These are phyloP conservation scores for Hirtodrosophila cameraria DNA, from an alignment of 2,888 invertebrate genomes.

Conservation along the genomic window DNA sequence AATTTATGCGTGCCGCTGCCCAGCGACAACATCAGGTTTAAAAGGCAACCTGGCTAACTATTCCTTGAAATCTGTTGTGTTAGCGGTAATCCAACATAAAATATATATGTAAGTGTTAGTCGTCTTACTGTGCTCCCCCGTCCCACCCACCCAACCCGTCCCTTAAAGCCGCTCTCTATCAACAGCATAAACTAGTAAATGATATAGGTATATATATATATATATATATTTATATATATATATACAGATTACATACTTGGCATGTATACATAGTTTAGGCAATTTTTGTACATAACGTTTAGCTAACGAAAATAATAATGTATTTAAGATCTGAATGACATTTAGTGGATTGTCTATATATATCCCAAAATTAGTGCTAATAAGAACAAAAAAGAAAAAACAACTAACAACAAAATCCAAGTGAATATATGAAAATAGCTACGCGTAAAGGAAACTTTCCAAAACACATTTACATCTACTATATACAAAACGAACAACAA, in stretches of 20 bases:
- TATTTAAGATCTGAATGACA: slow-evolving; percentile 25
- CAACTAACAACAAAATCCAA: too few species aligned
- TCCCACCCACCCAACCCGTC: not conserved
- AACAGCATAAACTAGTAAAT: slow-evolving; percentile 45
- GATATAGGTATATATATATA: slow-evolving; percentile 31
- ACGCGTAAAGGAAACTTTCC: not conserved
- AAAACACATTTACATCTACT: not conserved
- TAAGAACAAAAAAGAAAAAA: slow-evolving; percentile 7
- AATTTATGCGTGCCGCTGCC: slow-evolving; percentile 69
- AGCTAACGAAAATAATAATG: slow-evolving; percentile 37
- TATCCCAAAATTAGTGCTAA: not conserved
- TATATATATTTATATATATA: slow-evolving; percentile 15
- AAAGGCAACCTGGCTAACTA: too few species aligned
- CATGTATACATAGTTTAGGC: slow-evolving; percentile 57
- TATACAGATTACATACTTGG: slow-evolving; percentile 20
- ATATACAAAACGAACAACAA: slow-evolving; percentile 24
- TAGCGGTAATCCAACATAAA: not conserved
- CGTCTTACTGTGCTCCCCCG: slow-evolving; percentile 9
- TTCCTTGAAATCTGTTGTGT: too few species aligned
- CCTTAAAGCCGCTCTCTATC: not conserved
- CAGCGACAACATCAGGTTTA: slow-evolving; percentile 57
- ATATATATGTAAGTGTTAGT: slow-evolving; percentile 27
- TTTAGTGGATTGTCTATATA: slow-evolving; percentile 5
- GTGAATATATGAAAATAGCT: slow-evolving; percentile 7
- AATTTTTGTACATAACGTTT: slow-evolving; percentile 70